Percentiles rank a stretch among this genome's conserved stretches.
Evolutionary conservation across 2,797 vertebrate species (phyloP).

Genomic region (Tolypeutes matacus): DNA sequence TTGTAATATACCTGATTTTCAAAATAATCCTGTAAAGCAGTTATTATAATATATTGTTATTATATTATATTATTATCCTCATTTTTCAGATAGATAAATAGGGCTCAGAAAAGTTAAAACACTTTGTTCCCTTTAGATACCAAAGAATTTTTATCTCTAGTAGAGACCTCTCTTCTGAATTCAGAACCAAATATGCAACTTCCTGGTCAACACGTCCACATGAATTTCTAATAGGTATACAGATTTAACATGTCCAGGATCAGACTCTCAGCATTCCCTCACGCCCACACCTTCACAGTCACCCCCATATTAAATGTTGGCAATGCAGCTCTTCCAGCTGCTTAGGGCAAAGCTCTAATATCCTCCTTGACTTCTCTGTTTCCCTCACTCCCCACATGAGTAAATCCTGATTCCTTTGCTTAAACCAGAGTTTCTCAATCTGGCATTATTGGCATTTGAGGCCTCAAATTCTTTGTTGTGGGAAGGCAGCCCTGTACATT

Average conservation of each 20-base stretch:
- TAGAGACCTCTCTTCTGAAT: neutral
- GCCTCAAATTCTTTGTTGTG: neutral
- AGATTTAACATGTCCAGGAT: neutral
- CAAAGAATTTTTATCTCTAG: neutral
- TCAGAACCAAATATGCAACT: neutral
- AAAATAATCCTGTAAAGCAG: neutral
- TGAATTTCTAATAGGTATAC: neutral
- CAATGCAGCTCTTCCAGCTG: neutral
- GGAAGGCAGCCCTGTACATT: too few species aligned
- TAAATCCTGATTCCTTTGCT: neutral
- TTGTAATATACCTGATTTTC: conserved; percentile 1
- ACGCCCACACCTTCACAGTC: neutral
- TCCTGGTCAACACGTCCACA: neutral
- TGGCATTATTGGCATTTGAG: neutral
- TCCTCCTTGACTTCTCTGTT: neutral
- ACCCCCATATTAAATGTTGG: neutral
- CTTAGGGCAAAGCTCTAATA: neutral
- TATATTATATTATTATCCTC: neutral
- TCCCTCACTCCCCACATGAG: neutral
- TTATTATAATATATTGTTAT: neutral
- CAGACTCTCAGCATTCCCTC: neutral
- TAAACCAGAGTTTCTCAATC: neutral
- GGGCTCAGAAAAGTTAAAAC: neutral
- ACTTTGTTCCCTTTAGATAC: neutral
- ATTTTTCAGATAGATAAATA: neutral